Conservation (phyloP, 2,888 invertebrate genomes). For the Apoda limacodes region DNA sequence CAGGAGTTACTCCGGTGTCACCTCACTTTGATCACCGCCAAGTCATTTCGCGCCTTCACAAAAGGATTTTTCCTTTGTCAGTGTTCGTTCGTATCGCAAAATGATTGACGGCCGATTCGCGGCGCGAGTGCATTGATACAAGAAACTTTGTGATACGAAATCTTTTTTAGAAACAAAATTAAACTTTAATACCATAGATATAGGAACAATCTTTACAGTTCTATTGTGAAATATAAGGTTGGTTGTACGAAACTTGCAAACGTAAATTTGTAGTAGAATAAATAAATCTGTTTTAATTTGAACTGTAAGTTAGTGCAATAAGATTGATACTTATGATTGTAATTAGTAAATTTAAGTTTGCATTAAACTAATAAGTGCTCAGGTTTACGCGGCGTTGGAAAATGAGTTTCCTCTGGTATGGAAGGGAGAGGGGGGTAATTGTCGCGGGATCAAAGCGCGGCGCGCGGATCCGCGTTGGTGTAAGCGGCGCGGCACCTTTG, state of each 20-base stretch:
- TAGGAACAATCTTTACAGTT: no score
- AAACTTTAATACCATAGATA: constrained; percentile 13
- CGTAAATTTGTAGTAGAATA: no score
- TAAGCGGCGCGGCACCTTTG: constrained; percentile 48
- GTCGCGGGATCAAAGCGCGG: constrained; percentile 47
- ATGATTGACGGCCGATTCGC: constrained; percentile 62
- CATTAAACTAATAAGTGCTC: constrained; percentile 51
- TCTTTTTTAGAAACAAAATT: constrained; percentile 9
- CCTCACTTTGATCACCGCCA: constrained; percentile 56
- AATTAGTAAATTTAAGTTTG: constrained; percentile 26
- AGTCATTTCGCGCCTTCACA: constrained; percentile 40
- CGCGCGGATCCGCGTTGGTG: constrained; percentile 29
- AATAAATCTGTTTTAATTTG: no score
- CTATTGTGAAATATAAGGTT: no score
- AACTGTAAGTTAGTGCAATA: no score
- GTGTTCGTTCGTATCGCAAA: constrained; percentile 44
- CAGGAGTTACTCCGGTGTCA: constrained; percentile 48
- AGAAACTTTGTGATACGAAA: constrained; percentile 7
- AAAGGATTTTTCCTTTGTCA: constrained; percentile 67
- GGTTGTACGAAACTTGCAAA: no score
- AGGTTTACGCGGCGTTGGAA: constrained; percentile 57
- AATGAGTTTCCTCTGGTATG: constrained; percentile 59
- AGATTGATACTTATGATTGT: no score
- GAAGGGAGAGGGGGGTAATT: constrained; percentile 40
- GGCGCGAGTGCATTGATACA: constrained; percentile 43